Evolutionary conservation across 2,888 invertebrate species (phyloP), one percentile per base, ranked within the genome.

Genomic region (Andrena haemorrhoa): DNA sequence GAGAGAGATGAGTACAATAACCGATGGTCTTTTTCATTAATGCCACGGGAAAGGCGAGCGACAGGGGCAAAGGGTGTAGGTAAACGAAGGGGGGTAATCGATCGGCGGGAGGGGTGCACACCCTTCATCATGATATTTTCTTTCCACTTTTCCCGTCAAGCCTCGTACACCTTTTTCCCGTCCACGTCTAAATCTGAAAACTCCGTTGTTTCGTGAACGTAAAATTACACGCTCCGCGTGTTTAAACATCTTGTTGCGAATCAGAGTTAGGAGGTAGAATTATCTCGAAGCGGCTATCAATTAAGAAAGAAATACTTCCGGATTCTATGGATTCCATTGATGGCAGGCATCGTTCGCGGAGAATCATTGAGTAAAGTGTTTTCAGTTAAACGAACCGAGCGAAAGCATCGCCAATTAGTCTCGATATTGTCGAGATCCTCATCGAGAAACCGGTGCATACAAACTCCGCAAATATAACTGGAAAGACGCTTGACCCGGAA

Each of bases 61-160:
- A 76, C 74, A 77, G 71, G 53, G 80, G 29, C 73, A 70, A 76
- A 77, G 84, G 84, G 84, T 84, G 80, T 77, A 84, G 74, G 84
- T 84, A 80, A 84, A 80, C 84, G 71, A 63, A 58, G 75, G 35
- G 71, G 35, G 71, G 84, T 80, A 84, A 84, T 84, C 84, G 84
- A 84, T 84, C 76, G 74, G 66, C 60, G 51, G 63, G 33, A 75
- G 76, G 77, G 84, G 51, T 61, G 51, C 26, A 49, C 71, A 75
- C 79, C 75, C 83, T 79, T 83, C 83, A 70, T 83, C 79, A 12
- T 53, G 83, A 84, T 84, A 75, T 83, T 84, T 84, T 84, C 83
- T 83, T 84, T 79, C 70, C 79, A 75, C 79, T 75, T 83, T 84
- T 75, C 83, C 72, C 75, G 47, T 33, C 75, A 16, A 56, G 56